Base-by-base conservation (phyloP, 1,140 invertebrate species). In the Papilio aristodemus region DNA sequence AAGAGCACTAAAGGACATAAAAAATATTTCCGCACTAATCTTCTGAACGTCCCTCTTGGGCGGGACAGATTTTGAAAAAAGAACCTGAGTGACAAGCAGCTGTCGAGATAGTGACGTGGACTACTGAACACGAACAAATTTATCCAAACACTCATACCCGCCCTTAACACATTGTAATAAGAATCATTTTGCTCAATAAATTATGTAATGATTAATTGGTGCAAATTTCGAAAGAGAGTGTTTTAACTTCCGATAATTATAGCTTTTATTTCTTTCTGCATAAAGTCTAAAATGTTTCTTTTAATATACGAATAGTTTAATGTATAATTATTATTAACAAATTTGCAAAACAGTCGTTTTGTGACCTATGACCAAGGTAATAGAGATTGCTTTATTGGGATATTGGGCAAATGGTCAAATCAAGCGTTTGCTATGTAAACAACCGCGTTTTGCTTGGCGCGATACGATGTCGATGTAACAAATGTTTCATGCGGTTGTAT, bases 71-170 rank as follows among this genome's bases (percentile, higher is more conserved):
- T 73, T 75, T 71, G 71, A 73, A 75, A 77, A 77, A 77, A 75
- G 71, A 70, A 71, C 50, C 64, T 71, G 76, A 77, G 41, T 75
- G 73, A 77, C 76, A 77, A 75, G 63, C 76, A 38, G 66, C 71
- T 77, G 78, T 78, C 78, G 72, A 78, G 76, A 80, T 80, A 80
- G 78, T 80, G 76, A 80, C 76, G 74, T 59, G 71, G 38, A 60
- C 63, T 63, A 63, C 60, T 54, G 64, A 62, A 54, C 37, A 69
- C 19, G 66, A 54, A 68, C 71, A 77, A 76, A 73, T 13, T 39
- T 67, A n/a, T 39, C 64, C 5, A n/a, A 58, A 36, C 67, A 27
- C 0, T 36, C 25, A 11, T 11, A 13, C 4, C 46, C 43, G 41
- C 57, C 64, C 25, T 69, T 70, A 72, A 13, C 7, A 10, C 5